Base-by-base conservation (phyloP, 2,888 invertebrate species). In the Geophilus truncorum region DNA sequence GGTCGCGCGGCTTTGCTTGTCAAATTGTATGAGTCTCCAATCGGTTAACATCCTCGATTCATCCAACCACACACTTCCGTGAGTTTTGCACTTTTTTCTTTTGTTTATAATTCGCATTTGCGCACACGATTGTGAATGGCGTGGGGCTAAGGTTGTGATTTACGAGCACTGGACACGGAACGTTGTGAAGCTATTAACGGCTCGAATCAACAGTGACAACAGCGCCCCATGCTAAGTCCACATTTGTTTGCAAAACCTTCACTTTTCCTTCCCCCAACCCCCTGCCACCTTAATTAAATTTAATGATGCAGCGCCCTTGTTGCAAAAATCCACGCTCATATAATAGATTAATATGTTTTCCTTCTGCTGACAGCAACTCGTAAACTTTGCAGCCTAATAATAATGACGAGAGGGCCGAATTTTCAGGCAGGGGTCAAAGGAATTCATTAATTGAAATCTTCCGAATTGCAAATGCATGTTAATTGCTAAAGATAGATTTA, bases 371-470 rank as follows among this genome's bases (percentile, higher is more conserved):
- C 62, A 62, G 62, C 62, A 62, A 62, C 25, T 62, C 62, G 62
- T 62, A 62, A 62, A 62, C 62, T 62, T 25, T 25, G 25, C 62
- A 25, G 62, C 21, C 62, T 62, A 62, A 62, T 62, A 62, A 62
- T 62, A 28, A 62, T 28, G 28, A 62, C 21, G 25, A 9, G 7
- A 23, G 23, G 1, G 25, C 9, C 62, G 28, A 62, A 25, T 62
- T 62, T 62, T 62, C 62, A 9, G 9, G 62, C 62, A 62, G 62
- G 62, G 62, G 62, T 62, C 62, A 62, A 23, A 62, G 9, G 25
- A 62, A 62, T 62, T 62, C 62, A 62, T 62, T 62, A 62, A 62
- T 62, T 62, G 62, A 62, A 62, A 62, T 62, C 45, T 62, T 62
- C 10, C 62, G 25, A 62, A 62, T 62, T 62, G 62, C 62, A 62